phyloP scores from a whole-genome alignment of 2,888 invertebrate species.

The Drosophila paucipuncta region DNA sequence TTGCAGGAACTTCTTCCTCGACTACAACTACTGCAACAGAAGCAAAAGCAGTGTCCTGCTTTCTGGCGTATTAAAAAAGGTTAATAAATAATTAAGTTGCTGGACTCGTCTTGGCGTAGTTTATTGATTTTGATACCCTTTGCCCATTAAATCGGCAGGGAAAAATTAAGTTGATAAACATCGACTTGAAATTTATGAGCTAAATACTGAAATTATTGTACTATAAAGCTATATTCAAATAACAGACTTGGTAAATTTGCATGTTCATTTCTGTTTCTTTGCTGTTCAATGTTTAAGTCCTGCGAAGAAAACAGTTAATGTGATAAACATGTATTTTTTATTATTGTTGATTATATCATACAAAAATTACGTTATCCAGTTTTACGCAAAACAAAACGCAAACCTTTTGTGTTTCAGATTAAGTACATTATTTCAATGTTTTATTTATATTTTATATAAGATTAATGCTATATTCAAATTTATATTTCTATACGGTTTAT shows the following conservation, averaged over 20 bases:
- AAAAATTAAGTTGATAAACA: neutral
- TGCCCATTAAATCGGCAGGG: no score
- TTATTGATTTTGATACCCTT: constrained; percentile 53
- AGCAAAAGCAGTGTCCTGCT: constrained; percentile 36
- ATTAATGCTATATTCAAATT: neutral
- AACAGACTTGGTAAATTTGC: neutral
- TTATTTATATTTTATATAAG: neutral
- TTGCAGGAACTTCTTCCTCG: constrained; percentile 15
- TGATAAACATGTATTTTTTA: neutral
- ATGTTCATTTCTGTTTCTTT: neutral
- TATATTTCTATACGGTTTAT: neutral
- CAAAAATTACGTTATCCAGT: neutral
- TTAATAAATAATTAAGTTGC: constrained; percentile 68
- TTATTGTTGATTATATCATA: neutral
- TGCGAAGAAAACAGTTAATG: neutral
- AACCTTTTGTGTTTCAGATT: neutral
- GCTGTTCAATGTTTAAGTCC: neutral
- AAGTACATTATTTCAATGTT: accelerated
- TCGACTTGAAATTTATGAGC: neutral
- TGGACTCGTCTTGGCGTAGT: constrained; percentile 21
- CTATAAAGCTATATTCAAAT: neutral
- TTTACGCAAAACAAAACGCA: no score
- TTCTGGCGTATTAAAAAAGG: constrained; percentile 2
- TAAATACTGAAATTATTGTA: neutral
- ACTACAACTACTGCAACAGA: constrained; percentile 20